phyloP scores from a whole-genome alignment of 2,888 invertebrate species.

The Lypha dubia region DNA sequence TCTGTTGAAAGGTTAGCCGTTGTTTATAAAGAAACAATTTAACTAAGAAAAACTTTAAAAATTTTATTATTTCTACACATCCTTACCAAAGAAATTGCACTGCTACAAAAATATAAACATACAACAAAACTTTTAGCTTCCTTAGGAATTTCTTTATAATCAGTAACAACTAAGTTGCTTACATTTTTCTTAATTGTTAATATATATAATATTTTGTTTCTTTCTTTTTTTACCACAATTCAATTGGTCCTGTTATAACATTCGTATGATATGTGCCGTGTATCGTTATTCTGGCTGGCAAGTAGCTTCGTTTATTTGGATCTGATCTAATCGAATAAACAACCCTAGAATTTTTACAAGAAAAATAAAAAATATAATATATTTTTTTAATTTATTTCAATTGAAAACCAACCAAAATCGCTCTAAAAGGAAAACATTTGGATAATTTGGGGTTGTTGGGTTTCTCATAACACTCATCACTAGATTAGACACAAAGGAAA shows the following conservation, averaged over 20 bases:
- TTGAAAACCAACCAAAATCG: constrained; percentile 25
- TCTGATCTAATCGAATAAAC: constrained; percentile 82
- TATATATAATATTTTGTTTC: not conserved
- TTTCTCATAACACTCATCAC: constrained; percentile 16
- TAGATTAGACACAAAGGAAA: constrained; percentile 38
- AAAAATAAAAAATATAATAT: constrained; percentile 46
- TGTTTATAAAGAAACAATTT: too few species aligned
- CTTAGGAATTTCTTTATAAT: not conserved
- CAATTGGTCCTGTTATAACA: constrained; percentile 82
- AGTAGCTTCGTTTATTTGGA: constrained; percentile 81
- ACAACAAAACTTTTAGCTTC: too few species aligned
- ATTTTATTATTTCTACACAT: too few species aligned
- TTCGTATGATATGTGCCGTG: constrained; percentile 81
- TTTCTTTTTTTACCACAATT: constrained; percentile 78
- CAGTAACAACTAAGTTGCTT: not conserved
- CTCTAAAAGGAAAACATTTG: constrained; percentile 38
- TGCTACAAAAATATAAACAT: too few species aligned
- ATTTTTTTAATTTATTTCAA: not conserved
- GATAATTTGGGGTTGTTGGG: constrained; percentile 4
- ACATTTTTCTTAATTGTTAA: not conserved
- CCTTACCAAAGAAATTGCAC: too few species aligned
- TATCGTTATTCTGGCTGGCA: constrained; percentile 81
- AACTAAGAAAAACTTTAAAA: not conserved
- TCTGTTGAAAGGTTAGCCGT: too few species aligned
- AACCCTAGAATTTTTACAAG: constrained; percentile 78